phyloP scores from a whole-genome alignment of 2,797 vertebrate genomes.

The Sebastes umbrosus region DNA sequence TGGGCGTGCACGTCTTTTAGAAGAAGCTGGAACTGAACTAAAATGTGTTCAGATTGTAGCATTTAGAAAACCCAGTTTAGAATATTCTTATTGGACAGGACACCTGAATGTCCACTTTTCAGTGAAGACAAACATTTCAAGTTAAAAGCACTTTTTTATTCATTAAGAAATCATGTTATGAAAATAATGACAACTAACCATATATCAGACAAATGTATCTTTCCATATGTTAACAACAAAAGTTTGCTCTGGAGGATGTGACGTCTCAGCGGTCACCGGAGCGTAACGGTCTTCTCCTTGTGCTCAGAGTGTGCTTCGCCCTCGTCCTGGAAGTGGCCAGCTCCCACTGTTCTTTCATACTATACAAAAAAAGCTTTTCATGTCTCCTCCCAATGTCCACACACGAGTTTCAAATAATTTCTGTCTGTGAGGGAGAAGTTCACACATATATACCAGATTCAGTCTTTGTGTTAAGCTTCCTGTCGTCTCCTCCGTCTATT shows the following conservation, averaged over 20 bases:
- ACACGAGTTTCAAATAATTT: conserved; percentile 63
- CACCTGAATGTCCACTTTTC: background rate
- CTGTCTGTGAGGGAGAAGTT: conserved; percentile 55
- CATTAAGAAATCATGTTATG: conserved; percentile 82
- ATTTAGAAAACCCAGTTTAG: background rate
- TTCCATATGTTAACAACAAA: conserved; percentile 58
- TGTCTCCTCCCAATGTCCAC: conserved; percentile 25
- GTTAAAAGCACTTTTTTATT: conserved; percentile 80
- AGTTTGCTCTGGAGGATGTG: conserved; percentile 42
- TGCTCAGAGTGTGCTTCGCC: conserved; percentile 78
- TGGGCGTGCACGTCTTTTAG: background rate
- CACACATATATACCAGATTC: conserved; percentile 61
- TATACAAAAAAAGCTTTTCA: conserved; percentile 73
- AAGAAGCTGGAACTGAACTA: background rate
- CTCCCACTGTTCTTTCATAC: conserved; percentile 61
- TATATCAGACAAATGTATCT: conserved; percentile 73
- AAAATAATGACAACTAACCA: conserved; percentile 81
- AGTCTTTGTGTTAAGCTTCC: conserved; percentile 54
- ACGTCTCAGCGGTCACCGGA: conserved; percentile 33
- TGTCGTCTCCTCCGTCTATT: conserved; percentile 52
- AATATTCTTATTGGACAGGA: background rate
- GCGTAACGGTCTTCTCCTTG: conserved; percentile 47
- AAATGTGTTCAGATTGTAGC: background rate
- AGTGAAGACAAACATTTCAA: conserved; percentile 48
- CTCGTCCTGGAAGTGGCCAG: conserved; percentile 72